Percentiles rank a stretch among this genome's conserved stretches.
Conservation (phyloP, 2,888 invertebrate genomes). For the Dicranocentrus wangi region DNA sequence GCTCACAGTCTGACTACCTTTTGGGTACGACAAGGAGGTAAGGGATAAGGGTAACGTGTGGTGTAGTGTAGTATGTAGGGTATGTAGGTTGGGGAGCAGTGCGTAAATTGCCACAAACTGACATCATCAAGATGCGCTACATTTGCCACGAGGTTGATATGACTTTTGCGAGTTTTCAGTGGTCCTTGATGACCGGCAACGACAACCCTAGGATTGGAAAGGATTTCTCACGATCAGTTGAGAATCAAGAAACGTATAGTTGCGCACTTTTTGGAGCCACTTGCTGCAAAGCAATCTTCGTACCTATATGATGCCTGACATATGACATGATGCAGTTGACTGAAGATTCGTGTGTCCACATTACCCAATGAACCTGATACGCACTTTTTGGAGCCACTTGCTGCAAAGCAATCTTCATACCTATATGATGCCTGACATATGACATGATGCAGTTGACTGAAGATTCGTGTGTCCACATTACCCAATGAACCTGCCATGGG, state of each 20-base stretch:
- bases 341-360: too few relatives aligned
- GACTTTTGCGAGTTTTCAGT: slow-evolving; percentile 63
- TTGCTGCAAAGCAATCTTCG: slow-evolving; percentile 39
- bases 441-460: slow-evolving; percentile 18
- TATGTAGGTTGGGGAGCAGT: too few relatives aligned
- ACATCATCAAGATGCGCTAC: slow-evolving; percentile 61
- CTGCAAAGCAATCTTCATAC: too few relatives aligned
- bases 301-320: too few relatives aligned
- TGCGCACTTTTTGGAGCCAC: slow-evolving; percentile 48
- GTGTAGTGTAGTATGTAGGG: too few relatives aligned
- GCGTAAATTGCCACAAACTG: slow-evolving; percentile 55
- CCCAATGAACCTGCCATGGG: slow-evolving; percentile 36
- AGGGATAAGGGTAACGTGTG: too few relatives aligned
- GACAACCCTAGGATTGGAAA: slow-evolving; percentile 49
- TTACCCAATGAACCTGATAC: slow-evolving; percentile 58
- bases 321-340: too few relatives aligned
- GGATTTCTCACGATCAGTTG: slow-evolving; percentile 58
- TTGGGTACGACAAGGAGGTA: too few relatives aligned
- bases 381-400: slow-evolving; percentile 44
- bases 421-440: slow-evolving; percentile 13
- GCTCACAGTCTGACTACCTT: too few relatives aligned
- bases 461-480: slow-evolving; percentile 58
- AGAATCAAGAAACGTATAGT: slow-evolving; percentile 64
- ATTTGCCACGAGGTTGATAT: slow-evolving; percentile 70
- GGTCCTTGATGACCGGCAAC: slow-evolving; percentile 64